A percentile compares a stretch with the other conserved stretches of the same genome.
Evolutionary conservation across 1,140 invertebrate genomes (phyloP).

Genomic region (Anthonomus grandis): DNA sequence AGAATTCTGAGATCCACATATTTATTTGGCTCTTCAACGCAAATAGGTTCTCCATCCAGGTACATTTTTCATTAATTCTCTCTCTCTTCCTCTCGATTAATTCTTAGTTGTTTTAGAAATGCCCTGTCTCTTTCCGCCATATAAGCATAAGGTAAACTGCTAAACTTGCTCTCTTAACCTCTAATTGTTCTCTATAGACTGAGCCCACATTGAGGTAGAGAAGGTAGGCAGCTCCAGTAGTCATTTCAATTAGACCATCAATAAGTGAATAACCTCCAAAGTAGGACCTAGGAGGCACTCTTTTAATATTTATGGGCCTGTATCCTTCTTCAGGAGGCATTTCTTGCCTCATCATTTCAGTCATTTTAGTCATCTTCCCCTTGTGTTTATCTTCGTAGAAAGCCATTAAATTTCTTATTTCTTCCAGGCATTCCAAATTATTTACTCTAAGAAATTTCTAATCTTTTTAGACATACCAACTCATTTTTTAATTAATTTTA

Average conservation of each 20-base stretch:
- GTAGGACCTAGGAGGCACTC: slow-evolving; percentile 66
- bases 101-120: slow-evolving; percentile 75
- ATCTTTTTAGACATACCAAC: no score
- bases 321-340: slow-evolving; percentile 84
- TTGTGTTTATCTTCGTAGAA: no score
- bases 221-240: slow-evolving; percentile 55
- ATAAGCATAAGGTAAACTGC: slow-evolving; percentile 72
- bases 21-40: slow-evolving; percentile 52
- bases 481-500: no score
- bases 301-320: slow-evolving; percentile 65
- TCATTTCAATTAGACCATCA: slow-evolving; percentile 59
- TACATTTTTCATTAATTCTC: slow-evolving; percentile 84
- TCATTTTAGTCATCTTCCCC: no score
- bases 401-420: no score
- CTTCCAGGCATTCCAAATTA: no score
- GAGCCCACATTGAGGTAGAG: slow-evolving; percentile 56
- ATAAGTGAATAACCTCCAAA: slow-evolving; percentile 65
- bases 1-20: slow-evolving; percentile 71
- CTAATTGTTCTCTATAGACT: slow-evolving; percentile 58
- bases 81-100: slow-evolving; percentile 79
- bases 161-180: slow-evolving; percentile 69
- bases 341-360: slow-evolving; percentile 67
- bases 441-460: no score
- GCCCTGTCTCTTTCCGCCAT: slow-evolving; percentile 77
- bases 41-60: slow-evolving; percentile 78